A percentile compares a stretch with the other conserved stretches of the same genome.
Conservation (phyloP, 2,113 vertebrate species). For the Heloderma charlesbogerti region DNA sequence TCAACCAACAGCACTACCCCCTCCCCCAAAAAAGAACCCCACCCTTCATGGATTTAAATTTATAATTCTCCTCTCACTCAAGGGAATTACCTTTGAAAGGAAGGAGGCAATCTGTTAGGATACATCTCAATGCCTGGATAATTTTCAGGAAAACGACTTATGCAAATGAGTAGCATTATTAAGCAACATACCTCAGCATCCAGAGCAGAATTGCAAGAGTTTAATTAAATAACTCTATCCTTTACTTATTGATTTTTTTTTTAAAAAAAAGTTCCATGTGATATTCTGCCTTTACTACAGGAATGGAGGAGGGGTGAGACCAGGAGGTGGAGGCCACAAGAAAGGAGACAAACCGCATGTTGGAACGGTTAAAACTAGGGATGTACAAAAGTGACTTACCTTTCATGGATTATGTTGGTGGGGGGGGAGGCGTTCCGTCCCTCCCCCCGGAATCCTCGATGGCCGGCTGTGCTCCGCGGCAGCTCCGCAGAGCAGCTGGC, state of each 20-base stretch:
- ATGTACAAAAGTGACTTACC: no score
- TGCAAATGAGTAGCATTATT: constrained; percentile 66
- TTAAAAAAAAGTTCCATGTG: neutral
- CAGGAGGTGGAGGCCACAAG: neutral
- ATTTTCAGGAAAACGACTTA: constrained; percentile 68
- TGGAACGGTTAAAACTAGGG: neutral
- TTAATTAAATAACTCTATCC: neutral
- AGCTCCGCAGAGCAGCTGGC: no score
- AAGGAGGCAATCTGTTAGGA: constrained; percentile 57
- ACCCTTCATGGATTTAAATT: constrained; percentile 64
- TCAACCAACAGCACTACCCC: constrained; percentile 35
- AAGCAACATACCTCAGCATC: constrained; percentile 42
- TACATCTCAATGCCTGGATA: constrained; percentile 66
- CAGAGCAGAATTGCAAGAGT: neutral
- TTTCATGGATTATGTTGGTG: no score
- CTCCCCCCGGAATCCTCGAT: no score
- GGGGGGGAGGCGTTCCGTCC: no score
- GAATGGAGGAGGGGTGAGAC: neutral
- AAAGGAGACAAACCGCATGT: neutral
- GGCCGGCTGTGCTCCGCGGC: no score
- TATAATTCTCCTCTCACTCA: constrained; percentile 63
- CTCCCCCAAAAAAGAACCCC: constrained; percentile 28
- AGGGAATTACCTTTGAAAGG: constrained; percentile 68
- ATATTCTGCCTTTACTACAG: neutral
- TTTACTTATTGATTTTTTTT: constrained; percentile 5